Conservation (phyloP, 2,797 vertebrate genomes). For the Anguilla megastoma region DNA sequence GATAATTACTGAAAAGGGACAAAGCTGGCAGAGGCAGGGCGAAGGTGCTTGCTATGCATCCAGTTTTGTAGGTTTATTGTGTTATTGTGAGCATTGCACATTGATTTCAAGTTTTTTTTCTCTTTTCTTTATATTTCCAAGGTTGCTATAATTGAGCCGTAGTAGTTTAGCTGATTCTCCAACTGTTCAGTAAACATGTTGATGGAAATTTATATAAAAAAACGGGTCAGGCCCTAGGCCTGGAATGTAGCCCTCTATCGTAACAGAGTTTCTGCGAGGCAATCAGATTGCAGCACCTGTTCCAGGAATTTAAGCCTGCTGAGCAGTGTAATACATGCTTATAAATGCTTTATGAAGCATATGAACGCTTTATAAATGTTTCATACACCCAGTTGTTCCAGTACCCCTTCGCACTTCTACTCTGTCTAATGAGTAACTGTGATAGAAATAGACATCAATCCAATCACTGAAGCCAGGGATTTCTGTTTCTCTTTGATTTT, state of each 20-base stretch:
- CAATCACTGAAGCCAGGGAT: not conserved
- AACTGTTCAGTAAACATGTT: not conserved
- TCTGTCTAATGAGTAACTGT: not conserved
- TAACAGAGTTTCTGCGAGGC: not conserved
- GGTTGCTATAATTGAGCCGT: not conserved
- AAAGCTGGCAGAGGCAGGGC: no score
- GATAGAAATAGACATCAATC: not conserved
- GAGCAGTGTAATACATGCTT: not conserved
- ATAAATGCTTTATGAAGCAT: not conserved
- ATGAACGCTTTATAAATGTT: not conserved
- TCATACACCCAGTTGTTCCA: not conserved
- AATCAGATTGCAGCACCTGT: not conserved
- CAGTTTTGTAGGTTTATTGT: no score
- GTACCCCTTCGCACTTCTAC: not conserved
- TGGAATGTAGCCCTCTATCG: not conserved
- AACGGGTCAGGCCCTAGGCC: not conserved
- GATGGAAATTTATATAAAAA: not conserved
- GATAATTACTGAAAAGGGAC: no score
- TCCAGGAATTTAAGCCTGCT: not conserved
- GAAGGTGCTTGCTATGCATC: no score
- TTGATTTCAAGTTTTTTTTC: not conserved
- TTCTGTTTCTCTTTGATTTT: not conserved
- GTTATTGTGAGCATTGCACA: no score
- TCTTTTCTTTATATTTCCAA: not conserved
- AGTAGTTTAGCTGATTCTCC: not conserved